Conservation (phyloP, 2,888 invertebrate species). For the Drosophila crucigera region DNA sequence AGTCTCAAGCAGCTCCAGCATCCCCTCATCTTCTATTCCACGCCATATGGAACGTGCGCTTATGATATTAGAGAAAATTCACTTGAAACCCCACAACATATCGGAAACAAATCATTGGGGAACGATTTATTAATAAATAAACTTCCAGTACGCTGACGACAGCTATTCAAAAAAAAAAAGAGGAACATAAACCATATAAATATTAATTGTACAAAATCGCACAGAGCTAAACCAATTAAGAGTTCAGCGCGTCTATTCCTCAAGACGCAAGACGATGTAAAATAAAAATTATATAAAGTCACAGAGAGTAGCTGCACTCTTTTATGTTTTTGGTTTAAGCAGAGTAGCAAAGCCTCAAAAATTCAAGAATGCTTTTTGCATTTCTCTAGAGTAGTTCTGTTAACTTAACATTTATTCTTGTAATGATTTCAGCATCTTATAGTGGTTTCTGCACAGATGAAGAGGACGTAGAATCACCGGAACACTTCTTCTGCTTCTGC, state of each 20-base stretch:
- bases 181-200: conserved; percentile 54
- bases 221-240: conserved; percentile 33
- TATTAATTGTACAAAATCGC: conserved; percentile 35
- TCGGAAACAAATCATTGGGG: neutral
- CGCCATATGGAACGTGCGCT: conserved; percentile 41
- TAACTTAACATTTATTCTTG: neutral
- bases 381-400: neutral
- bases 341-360: neutral
- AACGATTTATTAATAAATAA: conserved; percentile 65
- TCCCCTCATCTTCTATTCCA: too few species aligned
- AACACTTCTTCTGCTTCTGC: conserved; percentile 1
- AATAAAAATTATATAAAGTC: neutral
- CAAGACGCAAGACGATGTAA: neutral
- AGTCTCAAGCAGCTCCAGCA: neutral
- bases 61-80: conserved; percentile 33
- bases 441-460: neutral
- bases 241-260: conserved; percentile 14
- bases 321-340: neutral
- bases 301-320: neutral
- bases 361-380: neutral
- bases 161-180: conserved; percentile 38
- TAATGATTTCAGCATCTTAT: neutral
- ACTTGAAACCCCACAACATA: conserved; percentile 11
- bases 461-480: neutral
- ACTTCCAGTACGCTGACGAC: conserved; percentile 25